Conservation (phyloP, 2,113 vertebrate genomes). For the Phylloscopus trochilus region DNA sequence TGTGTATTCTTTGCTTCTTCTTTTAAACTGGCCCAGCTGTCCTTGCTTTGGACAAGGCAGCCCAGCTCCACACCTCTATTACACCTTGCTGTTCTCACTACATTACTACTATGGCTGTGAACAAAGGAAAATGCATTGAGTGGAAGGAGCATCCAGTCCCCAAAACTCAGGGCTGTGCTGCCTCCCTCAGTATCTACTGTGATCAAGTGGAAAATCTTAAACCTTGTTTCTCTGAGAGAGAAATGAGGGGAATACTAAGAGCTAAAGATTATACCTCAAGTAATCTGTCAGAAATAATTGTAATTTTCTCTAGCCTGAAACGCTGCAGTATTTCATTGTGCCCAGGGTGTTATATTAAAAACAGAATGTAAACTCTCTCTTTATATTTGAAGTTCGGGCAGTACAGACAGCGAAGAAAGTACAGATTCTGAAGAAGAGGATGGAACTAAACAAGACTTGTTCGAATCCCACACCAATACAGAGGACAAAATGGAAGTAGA, state of each 20-base stretch:
- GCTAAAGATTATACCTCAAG: neutral
- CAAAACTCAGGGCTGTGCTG: neutral
- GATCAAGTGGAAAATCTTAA: neutral
- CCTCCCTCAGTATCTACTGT: neutral
- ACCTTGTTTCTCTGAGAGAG: neutral
- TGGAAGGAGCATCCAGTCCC: neutral
- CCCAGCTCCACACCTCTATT: neutral
- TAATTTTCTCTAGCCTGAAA: neutral
- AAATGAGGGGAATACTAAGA: neutral
- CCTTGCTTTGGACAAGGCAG: neutral
- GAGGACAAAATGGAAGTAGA: constrained; percentile 98
- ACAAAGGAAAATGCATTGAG: neutral
- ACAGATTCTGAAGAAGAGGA: constrained; percentile 99
- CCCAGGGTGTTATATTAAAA: neutral
- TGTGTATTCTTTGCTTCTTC: neutral
- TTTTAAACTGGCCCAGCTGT: neutral
- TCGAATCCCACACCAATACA: constrained; percentile 77
- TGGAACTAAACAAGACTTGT: constrained; percentile 85
- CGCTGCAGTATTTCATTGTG: neutral
- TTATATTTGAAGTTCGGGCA: constrained; percentile 84
- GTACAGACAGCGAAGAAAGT: constrained; percentile 97
- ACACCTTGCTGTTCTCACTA: neutral
- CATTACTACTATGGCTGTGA: neutral
- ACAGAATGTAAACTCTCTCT: neutral
- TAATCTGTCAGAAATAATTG: neutral